Percentiles rank a stretch among this genome's conserved stretches.
Conservation (phyloP, 2,113 vertebrate species). For the Arenaria interpres region DNA sequence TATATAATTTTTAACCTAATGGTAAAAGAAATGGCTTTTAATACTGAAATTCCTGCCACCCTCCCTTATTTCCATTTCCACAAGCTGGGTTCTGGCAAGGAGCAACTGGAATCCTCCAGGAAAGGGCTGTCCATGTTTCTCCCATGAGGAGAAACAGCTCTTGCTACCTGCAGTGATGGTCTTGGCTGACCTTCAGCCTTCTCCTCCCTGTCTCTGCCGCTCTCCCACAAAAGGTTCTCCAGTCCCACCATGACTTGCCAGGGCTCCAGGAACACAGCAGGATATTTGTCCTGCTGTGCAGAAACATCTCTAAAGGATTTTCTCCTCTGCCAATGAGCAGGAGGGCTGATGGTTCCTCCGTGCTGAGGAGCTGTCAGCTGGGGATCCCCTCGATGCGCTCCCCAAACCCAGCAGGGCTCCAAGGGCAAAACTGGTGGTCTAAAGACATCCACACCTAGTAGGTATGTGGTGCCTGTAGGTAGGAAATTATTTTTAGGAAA, state of each 20-base stretch:
- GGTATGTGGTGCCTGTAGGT: not conserved
- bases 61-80: not conserved
- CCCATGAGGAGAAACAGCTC: not conserved
- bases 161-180: not conserved
- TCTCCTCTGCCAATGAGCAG: not conserved
- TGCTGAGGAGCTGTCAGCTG: not conserved
- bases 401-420: not conserved
- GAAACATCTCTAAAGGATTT: not conserved
- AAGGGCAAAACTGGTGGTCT: not conserved
- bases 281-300: not conserved
- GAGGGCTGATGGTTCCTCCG: accelerated
- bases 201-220: not conserved
- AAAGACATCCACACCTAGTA: not conserved
- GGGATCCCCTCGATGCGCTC: accelerated
- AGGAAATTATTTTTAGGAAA: not conserved
- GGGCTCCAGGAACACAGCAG: not conserved
- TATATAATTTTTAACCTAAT: not conserved
- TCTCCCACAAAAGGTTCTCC: accelerated
- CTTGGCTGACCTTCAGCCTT: not conserved
- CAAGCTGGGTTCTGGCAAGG: not conserved
- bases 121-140: not conserved
- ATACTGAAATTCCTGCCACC: not conserved
- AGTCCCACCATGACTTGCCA: not conserved
- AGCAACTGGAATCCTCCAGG: not conserved
- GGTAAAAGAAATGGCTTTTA: not conserved